phyloP scores from a whole-genome alignment of 2,113 vertebrate genomes.

The Tachuris rubrigastra region DNA sequence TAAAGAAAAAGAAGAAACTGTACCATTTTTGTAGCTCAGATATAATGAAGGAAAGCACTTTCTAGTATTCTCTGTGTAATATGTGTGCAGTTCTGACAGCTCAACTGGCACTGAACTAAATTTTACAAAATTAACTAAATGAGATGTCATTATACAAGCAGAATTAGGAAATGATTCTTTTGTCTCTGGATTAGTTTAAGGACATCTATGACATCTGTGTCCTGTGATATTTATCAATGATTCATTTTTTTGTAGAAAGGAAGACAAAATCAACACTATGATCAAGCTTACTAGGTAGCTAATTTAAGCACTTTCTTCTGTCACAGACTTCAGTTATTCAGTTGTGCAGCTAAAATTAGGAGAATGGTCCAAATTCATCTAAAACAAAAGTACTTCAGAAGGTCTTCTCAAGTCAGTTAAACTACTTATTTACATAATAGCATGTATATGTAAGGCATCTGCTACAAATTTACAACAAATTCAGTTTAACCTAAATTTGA shows the following conservation, averaged over 20 bases:
- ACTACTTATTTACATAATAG: neutral
- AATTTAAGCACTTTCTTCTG: neutral
- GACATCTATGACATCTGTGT: neutral
- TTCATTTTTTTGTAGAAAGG: neutral
- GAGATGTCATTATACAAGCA: neutral
- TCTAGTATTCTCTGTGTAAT: neutral
- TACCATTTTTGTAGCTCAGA: neutral
- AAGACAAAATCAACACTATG: neutral
- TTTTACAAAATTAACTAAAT: constrained; percentile 22
- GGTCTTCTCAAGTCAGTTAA: neutral
- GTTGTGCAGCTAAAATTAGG: neutral
- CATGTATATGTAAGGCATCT: neutral
- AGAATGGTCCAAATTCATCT: neutral
- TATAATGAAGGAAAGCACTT: neutral
- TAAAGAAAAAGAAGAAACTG: neutral
- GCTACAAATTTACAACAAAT: neutral
- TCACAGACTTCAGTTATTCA: neutral
- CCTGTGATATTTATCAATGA: neutral
- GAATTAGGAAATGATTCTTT: neutral
- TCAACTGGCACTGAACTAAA: neutral
- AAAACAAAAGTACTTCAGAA: neutral
- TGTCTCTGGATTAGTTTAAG: neutral
- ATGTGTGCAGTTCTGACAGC: neutral
- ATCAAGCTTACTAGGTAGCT: neutral
- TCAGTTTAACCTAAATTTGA: neutral